Evolutionary conservation across 2,888 invertebrate species (phyloP), one percentile per base, ranked within the genome.

Genomic region (Amitus sp.): DNA sequence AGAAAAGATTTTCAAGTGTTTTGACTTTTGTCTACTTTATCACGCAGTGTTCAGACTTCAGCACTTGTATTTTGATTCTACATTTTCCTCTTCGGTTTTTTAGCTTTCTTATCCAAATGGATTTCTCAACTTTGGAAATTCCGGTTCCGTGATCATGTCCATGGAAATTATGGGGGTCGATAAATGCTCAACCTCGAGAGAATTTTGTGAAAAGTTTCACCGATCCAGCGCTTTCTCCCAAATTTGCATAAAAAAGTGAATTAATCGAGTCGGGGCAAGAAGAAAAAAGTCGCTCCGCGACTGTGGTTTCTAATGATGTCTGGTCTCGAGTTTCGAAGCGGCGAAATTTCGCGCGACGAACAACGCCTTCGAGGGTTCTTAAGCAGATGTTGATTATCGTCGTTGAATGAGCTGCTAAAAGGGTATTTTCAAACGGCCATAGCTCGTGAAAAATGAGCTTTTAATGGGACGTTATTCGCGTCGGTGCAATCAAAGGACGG

Each of bases 181-280:
- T 10, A 13, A 34, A 34, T 34, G 28, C 20, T 18, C 39, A 37
- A 45, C 28, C 6, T 48, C 43, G 12, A 19, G 43, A 52, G 52
- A 23, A 23, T 23, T 23, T 5, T 23, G 3, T 5, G 23, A 23
- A 23, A 23, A 23, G 48, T 50, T 62, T 57, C 61, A 52, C 55
- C 19, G 20, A 40, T 20, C 42, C 46, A n/a, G 34, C 40, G 60
- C 61, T 62, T 62, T 62, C 62, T 53, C 62, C 52, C 1, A 28
- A 53, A 62, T 62, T 56, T 62, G 56, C 62, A 62, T 62, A 56
- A 50, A 55, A 55, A 60, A 60, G 60, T 37, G 19, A 27, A 51
- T 51, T 54, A 46, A 60, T 60, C 15, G 34, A 34, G 34, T 10
- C 17, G 34, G 34, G 2, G 12, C n/a, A n/a, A n/a, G n/a, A n/a